phyloP scores from a whole-genome alignment of 2,888 invertebrate genomes.

The Clusia tigrina region DNA sequence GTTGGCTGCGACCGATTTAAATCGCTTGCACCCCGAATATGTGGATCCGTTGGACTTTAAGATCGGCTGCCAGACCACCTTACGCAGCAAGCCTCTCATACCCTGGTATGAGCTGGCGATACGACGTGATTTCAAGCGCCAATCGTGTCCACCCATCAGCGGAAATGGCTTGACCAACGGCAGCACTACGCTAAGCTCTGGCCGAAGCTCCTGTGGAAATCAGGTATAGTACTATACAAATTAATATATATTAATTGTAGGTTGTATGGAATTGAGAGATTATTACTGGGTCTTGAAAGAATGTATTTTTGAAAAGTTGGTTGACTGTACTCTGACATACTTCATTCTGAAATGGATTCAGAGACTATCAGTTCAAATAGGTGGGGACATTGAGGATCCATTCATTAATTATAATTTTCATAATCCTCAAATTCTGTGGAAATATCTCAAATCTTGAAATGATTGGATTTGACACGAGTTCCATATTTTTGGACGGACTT shows the following conservation, averaged over 20 bases:
- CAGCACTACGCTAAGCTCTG: constrained; percentile 36
- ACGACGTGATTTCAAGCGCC: constrained; percentile 74
- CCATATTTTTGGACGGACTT: no score
- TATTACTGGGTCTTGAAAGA: no score
- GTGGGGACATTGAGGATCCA: no score
- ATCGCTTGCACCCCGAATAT: constrained; percentile 60
- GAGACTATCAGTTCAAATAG: no score
- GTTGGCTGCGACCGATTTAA: constrained; percentile 51
- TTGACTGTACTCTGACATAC: no score
- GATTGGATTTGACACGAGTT: no score
- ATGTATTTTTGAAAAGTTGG: no score
- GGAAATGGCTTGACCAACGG: constrained; percentile 65
- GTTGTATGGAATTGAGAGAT: no score
- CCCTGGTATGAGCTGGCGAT: constrained; percentile 92
- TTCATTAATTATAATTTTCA: no score
- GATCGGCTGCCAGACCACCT: constrained; percentile 73
- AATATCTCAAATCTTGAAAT: no score
- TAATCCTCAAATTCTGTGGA: no score
- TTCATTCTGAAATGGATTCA: no score
- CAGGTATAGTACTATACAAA: constrained; percentile 55
- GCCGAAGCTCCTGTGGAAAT: constrained; percentile 42
- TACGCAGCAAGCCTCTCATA: constrained; percentile 74
- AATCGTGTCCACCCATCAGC: constrained; percentile 79
- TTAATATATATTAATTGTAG: constrained; percentile 9
- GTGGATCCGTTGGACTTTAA: constrained; percentile 70